Conservation (phyloP, 1,140 invertebrate species). For the Elymnias hypermnestra region DNA sequence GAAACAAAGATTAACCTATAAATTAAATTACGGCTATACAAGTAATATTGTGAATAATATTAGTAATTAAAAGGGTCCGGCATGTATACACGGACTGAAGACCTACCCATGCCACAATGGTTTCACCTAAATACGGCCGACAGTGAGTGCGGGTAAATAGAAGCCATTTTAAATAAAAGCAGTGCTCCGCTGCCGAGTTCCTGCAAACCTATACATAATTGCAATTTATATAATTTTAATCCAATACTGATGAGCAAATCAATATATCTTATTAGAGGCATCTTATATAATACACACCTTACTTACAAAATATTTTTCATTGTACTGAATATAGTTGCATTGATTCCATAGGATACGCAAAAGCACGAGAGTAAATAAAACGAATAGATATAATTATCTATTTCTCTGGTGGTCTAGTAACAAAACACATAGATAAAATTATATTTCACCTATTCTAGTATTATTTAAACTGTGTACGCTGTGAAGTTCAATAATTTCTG, state of each 20-base stretch:
- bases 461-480: too few relatives aligned
- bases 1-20: conserved; percentile 1
- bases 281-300: too few relatives aligned
- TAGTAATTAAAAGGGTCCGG: conserved; percentile 1
- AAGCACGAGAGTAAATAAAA: too few relatives aligned
- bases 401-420: too few relatives aligned
- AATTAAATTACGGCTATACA: background rate
- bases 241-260: background rate
- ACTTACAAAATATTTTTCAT: too few relatives aligned
- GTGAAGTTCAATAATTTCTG: too few relatives aligned
- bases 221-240: background rate
- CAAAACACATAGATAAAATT: too few relatives aligned
- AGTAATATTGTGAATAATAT: background rate
- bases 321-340: too few relatives aligned
- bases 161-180: conserved; percentile 2
- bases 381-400: too few relatives aligned
- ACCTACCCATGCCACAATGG: conserved; percentile 13
- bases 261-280: too few relatives aligned
- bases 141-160: conserved; percentile 1
- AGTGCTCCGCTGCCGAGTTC: background rate
- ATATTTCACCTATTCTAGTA: too few relatives aligned
- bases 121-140: conserved; percentile 13
- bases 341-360: too few relatives aligned
- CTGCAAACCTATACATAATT: background rate
- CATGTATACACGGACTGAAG: conserved; percentile 8